Evolutionary conservation across 2,797 vertebrate species (phyloP).

Genomic region (Cirrhinus mrigala): DNA sequence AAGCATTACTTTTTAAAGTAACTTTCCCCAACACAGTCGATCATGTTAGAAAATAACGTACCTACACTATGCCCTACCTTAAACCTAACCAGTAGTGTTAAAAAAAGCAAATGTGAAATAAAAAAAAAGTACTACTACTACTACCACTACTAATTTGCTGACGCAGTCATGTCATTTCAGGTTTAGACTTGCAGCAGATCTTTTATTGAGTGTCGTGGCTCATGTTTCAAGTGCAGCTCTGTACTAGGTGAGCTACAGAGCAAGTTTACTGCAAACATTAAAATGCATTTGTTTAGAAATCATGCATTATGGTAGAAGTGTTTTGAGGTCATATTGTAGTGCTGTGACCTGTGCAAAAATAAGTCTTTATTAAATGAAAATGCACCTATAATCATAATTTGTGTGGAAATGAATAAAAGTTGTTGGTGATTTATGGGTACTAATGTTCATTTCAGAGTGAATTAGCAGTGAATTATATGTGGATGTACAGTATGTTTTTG

Average conservation of each 20-base stretch:
- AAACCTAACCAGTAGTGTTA: neutral
- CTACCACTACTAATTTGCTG: neutral
- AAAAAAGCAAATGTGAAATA: neutral
- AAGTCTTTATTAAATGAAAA: neutral
- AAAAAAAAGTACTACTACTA: neutral
- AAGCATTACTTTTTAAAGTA: too few species aligned
- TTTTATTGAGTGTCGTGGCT: neutral
- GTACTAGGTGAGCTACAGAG: neutral
- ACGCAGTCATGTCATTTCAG: neutral
- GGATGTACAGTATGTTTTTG: neutral
- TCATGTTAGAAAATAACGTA: neutral
- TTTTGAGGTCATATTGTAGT: neutral
- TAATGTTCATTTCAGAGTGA: neutral
- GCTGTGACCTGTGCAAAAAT: neutral
- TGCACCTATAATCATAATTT: neutral
- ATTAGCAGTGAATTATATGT: neutral
- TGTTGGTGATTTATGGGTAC: neutral
- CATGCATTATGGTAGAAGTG: neutral
- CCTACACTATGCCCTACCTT: too few species aligned
- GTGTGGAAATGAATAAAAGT: neutral
- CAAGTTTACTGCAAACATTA: neutral
- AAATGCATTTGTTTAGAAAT: neutral
- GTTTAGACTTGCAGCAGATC: neutral
- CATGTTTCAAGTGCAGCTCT: neutral
- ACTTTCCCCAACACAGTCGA: neutral